phyloP scores from a whole-genome alignment of 2,888 invertebrate genomes.

The Ommatoiulus sabulosus region DNA sequence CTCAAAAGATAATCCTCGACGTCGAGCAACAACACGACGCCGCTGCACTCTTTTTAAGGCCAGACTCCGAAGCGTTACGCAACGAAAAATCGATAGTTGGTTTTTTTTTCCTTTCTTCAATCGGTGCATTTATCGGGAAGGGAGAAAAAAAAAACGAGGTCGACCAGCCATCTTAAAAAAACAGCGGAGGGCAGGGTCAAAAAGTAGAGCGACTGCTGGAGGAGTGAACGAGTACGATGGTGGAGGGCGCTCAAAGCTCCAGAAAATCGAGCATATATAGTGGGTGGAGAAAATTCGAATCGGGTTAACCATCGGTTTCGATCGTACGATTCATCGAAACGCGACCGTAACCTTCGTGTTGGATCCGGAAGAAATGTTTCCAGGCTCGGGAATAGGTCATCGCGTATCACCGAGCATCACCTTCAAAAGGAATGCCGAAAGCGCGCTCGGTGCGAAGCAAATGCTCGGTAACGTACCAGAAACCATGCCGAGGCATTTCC shows the following conservation, averaged over 20 bases:
- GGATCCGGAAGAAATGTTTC: too few relatives aligned
- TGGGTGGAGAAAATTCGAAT: too few relatives aligned
- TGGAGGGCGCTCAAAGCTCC: background rate
- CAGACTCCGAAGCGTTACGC: background rate
- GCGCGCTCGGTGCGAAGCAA: too few relatives aligned
- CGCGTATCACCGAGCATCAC: too few relatives aligned
- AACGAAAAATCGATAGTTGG: background rate
- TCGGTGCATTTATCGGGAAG: conserved; percentile 24
- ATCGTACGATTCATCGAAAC: too few relatives aligned
- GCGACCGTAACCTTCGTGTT: too few relatives aligned
- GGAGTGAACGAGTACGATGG: too few relatives aligned
- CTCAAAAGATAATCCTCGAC: conserved; percentile 22
- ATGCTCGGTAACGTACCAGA: too few relatives aligned
- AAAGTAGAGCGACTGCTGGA: background rate
- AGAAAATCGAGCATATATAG: background rate
- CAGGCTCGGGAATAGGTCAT: too few relatives aligned
- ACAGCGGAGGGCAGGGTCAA: background rate
- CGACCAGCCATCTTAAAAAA: conserved; percentile 4
- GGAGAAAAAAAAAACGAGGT: background rate
- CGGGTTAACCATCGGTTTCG: too few relatives aligned
- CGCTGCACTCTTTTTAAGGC: background rate
- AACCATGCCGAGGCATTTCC: too few relatives aligned
- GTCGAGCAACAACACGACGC: background rate
- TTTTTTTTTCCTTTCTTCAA: background rate
- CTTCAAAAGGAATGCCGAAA: too few relatives aligned